phyloP scores from a whole-genome alignment of 2,888 invertebrate genomes.

The Embidobia sp. region DNA sequence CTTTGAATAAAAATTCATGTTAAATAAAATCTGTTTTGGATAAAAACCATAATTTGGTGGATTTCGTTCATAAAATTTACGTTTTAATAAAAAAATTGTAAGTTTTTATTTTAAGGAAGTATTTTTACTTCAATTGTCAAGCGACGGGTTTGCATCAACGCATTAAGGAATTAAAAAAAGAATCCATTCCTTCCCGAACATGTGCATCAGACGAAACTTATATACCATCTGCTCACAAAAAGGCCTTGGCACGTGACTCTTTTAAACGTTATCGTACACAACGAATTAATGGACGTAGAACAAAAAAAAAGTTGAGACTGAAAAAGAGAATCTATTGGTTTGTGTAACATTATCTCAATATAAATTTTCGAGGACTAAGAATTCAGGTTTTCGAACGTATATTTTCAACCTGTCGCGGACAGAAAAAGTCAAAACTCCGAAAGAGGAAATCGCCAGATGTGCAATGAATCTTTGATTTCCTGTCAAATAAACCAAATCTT shows the following conservation, averaged over 20 bases:
- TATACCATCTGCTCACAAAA: constrained; percentile 63
- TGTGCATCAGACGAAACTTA: constrained; percentile 10
- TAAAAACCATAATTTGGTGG: no score
- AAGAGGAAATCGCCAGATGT: constrained; percentile 31
- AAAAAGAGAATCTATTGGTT: no score
- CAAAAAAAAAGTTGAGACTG: neutral
- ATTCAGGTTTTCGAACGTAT: neutral
- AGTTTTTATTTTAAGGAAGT: no score
- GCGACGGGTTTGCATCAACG: neutral
- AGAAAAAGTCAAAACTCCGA: no score
- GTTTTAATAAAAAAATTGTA: no score
- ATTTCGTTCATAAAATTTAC: no score
- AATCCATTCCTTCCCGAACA: neutral
- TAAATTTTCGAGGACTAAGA: no score
- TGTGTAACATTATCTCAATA: no score
- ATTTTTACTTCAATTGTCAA: no score
- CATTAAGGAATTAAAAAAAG: constrained; percentile 15
- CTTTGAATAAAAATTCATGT: no score
- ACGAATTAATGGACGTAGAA: constrained; percentile 20
- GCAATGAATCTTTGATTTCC: constrained; percentile 19
- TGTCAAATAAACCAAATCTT: constrained; percentile 53
- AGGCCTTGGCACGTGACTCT: constrained; percentile 67
- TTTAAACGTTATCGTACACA: constrained; percentile 43
- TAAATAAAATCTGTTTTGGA: no score
- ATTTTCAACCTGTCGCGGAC: no score